Conservation (phyloP, 2,113 vertebrate species). For the Oxygymnocypris stewartii region DNA sequence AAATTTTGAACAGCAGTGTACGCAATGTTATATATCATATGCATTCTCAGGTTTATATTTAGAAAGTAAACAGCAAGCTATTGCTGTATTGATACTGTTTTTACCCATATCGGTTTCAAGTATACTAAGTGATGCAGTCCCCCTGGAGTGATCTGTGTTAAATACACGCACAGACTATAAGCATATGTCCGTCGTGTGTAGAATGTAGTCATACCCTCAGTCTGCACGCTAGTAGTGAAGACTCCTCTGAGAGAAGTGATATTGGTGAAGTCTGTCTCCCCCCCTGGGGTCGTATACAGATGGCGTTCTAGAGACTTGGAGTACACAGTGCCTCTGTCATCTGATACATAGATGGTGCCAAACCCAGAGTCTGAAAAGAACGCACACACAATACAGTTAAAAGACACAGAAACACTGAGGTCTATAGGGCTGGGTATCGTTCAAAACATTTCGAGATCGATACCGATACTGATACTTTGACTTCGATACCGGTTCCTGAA, state of each 20-base stretch:
- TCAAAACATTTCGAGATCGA: no score
- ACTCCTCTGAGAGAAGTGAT: constrained; percentile 90
- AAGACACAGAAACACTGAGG: neutral
- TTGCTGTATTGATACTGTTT: neutral
- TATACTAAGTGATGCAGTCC: neutral
- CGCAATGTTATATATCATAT: neutral
- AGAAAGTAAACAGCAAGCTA: neutral
- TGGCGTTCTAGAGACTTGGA: constrained; percentile 92
- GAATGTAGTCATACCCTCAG: constrained; percentile 76
- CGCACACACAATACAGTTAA: neutral
- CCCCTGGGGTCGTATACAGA: constrained; percentile 85
- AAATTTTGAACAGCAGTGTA: neutral
- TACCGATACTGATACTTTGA: no score
- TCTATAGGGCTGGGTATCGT: neutral
- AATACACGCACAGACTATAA: neutral
- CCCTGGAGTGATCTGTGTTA: neutral
- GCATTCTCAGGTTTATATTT: neutral
- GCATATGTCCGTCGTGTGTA: neutral
- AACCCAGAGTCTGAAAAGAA: constrained; percentile 79
- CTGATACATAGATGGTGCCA: constrained; percentile 91
- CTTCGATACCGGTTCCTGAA: no score
- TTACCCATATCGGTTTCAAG: neutral
- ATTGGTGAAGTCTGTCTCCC: constrained; percentile 92
- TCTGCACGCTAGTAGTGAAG: constrained; percentile 86
- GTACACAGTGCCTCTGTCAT: constrained; percentile 89